Conservation (phyloP, 1,140 invertebrate genomes). For the Coelopa frigida region DNA sequence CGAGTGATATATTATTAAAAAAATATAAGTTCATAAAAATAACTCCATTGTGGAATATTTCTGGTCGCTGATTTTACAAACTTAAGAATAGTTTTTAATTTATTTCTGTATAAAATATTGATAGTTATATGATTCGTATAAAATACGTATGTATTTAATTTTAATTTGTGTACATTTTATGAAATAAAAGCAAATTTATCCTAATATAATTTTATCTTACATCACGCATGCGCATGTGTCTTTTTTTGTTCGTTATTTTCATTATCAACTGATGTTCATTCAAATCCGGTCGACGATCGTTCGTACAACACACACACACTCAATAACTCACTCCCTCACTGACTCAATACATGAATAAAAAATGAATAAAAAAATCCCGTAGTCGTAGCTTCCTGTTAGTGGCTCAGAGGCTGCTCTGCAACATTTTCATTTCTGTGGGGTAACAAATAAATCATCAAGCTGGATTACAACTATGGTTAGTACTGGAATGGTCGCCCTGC, state of each 20-base stretch:
- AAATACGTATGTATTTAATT: not conserved
- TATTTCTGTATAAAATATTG: not conserved
- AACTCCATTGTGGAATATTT: too few species aligned
- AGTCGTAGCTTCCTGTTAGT: not conserved
- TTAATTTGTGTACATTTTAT: slow-evolving; percentile 9
- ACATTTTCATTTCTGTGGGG: slow-evolving; percentile 4
- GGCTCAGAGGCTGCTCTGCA: slow-evolving; percentile 2
- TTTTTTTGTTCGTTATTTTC: slow-evolving; percentile 18
- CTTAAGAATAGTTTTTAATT: too few species aligned
- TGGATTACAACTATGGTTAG: slow-evolving; percentile 45
- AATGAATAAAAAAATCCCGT: slow-evolving; percentile 6
- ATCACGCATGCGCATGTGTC: slow-evolving; percentile 45
- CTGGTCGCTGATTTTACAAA: too few species aligned
- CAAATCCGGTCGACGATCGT: not conserved
- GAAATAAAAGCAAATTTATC: slow-evolving; percentile 22
- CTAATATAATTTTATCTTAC: slow-evolving; percentile 45
- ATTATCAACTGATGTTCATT: not conserved
- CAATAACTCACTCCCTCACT: not conserved
- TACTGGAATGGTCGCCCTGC: too few species aligned
- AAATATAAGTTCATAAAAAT: too few species aligned
- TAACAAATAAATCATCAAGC: slow-evolving; percentile 39
- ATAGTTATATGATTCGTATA: not conserved
- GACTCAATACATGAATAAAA: not conserved
- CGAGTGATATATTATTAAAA: too few species aligned
- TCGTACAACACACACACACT: not conserved